These are phyloP conservation scores for Boleophthalmus pectinirostris DNA, from an alignment of 2,113 vertebrate species.

Conservation along the genomic window DNA sequence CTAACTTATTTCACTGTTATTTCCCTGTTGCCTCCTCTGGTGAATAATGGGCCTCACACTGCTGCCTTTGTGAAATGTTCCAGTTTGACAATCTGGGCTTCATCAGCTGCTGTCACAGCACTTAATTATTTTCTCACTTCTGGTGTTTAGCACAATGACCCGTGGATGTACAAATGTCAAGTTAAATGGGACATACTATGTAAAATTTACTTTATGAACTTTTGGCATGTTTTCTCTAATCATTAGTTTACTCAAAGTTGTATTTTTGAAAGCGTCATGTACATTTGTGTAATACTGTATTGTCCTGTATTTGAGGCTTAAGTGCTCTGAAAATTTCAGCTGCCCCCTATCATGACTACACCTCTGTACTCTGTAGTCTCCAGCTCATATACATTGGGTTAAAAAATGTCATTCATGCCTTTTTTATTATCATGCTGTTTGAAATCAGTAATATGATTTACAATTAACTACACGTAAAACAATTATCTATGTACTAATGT, in stretches of 20 bases:
- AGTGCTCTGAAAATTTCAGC: no score
- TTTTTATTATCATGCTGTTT: not conserved
- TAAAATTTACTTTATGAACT: not conserved
- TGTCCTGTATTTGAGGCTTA: no score
- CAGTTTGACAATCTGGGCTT: conserved; percentile 44
- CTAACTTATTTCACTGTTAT: conserved; percentile 47
- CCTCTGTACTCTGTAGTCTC: no score
- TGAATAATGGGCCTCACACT: conserved; percentile 40
- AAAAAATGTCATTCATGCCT: no score
- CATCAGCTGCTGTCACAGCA: conserved; percentile 38
- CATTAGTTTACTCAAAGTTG: not conserved
- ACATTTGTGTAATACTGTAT: no score
- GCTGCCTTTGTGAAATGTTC: conserved; percentile 43
- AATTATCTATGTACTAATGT: not conserved
- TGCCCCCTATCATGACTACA: no score
- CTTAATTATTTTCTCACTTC: conserved; percentile 17
- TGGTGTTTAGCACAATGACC: conserved; percentile 6
- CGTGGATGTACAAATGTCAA: not conserved
- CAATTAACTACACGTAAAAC: not conserved
- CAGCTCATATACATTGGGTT: no score
- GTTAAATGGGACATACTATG: not conserved
- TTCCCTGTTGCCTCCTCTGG: conserved; percentile 25
- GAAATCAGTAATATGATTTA: not conserved
- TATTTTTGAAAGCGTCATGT: not conserved
- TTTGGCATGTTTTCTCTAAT: not conserved